A percentile compares a stretch with the other conserved stretches of the same genome.
Evolutionary conservation across 2,113 vertebrate species (phyloP).

Genomic region (Ceyx margarethae): DNA sequence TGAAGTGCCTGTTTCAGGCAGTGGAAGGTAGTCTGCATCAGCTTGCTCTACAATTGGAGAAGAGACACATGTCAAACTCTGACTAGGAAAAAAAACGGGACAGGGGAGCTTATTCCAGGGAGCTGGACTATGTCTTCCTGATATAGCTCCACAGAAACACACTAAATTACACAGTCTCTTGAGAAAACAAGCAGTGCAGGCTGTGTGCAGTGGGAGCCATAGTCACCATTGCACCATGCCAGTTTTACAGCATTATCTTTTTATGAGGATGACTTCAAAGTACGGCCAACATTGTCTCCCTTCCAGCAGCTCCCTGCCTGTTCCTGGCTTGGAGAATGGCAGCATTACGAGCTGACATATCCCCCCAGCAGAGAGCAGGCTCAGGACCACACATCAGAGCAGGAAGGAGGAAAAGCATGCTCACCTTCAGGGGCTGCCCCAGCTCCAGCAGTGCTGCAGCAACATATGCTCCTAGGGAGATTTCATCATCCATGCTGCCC

Average conservation of each 20-base stretch:
- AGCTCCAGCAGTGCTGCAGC: slow-evolving; percentile 82
- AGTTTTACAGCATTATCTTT: not conserved
- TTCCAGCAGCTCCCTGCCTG: not conserved
- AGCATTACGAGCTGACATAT: not conserved
- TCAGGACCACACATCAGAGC: not conserved
- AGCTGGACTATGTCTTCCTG: not conserved
- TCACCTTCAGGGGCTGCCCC: slow-evolving; percentile 67
- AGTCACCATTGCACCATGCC: not conserved
- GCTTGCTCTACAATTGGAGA: slow-evolving; percentile 64
- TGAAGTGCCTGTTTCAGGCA: slow-evolving; percentile 68
- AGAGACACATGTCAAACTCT: not conserved
- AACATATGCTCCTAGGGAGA: slow-evolving; percentile 82
- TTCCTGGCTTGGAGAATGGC: not conserved
- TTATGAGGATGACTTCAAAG: not conserved
- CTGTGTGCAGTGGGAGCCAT: not conserved
- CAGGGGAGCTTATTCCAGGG: not conserved
- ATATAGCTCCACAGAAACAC: not conserved
- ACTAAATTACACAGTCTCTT: not conserved
- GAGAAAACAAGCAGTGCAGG: not conserved
- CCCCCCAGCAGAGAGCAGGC: fast-evolving
- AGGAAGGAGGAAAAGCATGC: fast-evolving
- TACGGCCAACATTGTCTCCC: not conserved
- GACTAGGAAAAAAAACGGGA: not conserved
- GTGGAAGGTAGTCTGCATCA: slow-evolving; percentile 70
- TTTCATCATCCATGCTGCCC: slow-evolving; percentile 79